Evolutionary conservation across 2,113 vertebrate species (phyloP).

Genomic region (Illadopsis cleaveri): DNA sequence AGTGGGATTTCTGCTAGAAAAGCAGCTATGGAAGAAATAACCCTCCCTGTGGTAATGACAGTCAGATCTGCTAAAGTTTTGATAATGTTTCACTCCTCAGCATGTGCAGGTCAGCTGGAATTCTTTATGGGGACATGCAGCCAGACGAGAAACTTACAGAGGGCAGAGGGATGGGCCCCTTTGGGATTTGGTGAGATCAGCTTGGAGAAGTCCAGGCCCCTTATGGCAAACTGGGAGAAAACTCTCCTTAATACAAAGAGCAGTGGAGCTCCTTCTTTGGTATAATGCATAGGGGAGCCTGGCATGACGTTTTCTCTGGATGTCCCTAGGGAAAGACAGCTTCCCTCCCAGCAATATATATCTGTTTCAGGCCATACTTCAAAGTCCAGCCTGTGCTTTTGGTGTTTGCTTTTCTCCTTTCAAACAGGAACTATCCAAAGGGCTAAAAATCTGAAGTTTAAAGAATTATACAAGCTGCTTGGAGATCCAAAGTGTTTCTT

Average conservation of each 20-base stretch:
- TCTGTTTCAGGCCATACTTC: background rate
- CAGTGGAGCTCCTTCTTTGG: background rate
- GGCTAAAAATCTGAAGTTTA: background rate
- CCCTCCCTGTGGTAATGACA: background rate
- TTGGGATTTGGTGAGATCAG: background rate
- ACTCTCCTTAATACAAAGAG: accelerated
- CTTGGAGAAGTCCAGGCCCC: background rate
- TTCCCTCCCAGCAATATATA: background rate
- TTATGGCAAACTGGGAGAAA: background rate
- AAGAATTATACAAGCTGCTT: background rate
- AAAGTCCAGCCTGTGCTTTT: background rate
- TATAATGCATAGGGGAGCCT: background rate
- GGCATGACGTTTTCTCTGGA: background rate
- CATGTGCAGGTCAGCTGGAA: background rate
- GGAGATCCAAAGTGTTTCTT: background rate
- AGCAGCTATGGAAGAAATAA: background rate
- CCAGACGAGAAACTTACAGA: background rate
- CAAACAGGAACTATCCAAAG: background rate
- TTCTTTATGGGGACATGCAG: background rate
- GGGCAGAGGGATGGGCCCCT: background rate
- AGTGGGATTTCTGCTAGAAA: background rate
- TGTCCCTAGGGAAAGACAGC: background rate
- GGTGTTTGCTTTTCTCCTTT: constrained; percentile 11
- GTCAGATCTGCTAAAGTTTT: background rate
- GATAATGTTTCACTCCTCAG: background rate